Conservation (phyloP, 2,888 invertebrate species). For the Phengaris arion region DNA sequence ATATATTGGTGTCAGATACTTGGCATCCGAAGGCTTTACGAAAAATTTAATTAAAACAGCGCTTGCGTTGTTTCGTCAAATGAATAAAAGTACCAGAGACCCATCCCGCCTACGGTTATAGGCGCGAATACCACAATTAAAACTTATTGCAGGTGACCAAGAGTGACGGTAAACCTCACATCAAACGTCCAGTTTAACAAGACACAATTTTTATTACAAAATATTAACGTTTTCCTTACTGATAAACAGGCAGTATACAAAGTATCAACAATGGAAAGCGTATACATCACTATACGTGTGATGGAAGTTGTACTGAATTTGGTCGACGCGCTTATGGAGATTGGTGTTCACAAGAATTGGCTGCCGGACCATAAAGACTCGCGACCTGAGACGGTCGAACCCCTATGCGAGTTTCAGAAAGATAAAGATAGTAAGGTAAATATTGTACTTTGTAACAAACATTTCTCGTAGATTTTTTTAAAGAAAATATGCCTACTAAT, state of each 20-base stretch:
- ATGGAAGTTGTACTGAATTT: conserved; percentile 96
- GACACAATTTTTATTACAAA: not conserved
- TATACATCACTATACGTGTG: conserved; percentile 91
- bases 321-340: conserved; percentile 93
- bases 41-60: too few relatives aligned
- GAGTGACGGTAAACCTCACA: too few relatives aligned
- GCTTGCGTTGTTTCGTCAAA: too few relatives aligned
- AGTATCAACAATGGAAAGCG: conserved; percentile 90
- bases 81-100: too few relatives aligned
- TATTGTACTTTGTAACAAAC: not conserved
- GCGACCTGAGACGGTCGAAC: conserved; percentile 58
- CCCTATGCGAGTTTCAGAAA: conserved; percentile 61
- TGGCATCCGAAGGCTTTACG: too few relatives aligned
- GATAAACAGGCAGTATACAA: conserved; percentile 88
- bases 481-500: too few relatives aligned
- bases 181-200: too few relatives aligned
- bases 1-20: too few relatives aligned
- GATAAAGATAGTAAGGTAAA: conserved; percentile 68
- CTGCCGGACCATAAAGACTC: conserved; percentile 64
- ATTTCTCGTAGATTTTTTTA: too few relatives aligned
- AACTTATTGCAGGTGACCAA: too few relatives aligned
- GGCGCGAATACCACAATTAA: too few relatives aligned
- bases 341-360: conserved; percentile 87
- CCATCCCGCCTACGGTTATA: too few relatives aligned
- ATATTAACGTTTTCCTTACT: conserved; percentile 17